Percentiles rank a stretch among this genome's conserved stretches.
Conservation (phyloP, 2,888 invertebrate genomes). For the Trachelus troglodyta region DNA sequence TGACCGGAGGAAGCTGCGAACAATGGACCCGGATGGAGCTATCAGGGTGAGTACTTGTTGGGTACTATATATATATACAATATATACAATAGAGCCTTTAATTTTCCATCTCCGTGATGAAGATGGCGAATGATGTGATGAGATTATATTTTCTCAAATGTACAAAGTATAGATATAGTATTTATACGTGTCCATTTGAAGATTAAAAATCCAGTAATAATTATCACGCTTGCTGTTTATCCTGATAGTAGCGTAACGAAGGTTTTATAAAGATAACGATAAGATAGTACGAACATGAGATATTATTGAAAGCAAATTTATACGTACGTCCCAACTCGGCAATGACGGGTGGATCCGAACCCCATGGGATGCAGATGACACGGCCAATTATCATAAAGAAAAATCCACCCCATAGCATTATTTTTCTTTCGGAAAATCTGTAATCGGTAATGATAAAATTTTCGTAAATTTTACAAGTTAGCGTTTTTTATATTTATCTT, state of each 20-base stretch:
- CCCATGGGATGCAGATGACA: constrained; percentile 82
- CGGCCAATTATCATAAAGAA: constrained; percentile 82
- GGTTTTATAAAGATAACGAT: neutral
- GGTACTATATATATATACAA: no score
- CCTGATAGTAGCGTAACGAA: neutral
- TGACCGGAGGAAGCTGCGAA: no score
- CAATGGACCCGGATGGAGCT: no score
- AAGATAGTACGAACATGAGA: neutral
- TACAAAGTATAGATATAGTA: neutral
- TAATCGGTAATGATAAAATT: constrained; percentile 19
- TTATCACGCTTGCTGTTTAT: neutral
- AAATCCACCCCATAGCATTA: constrained; percentile 88
- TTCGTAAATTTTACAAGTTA: constrained; percentile 16
- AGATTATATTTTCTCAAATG: no score
- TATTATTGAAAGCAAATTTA: neutral
- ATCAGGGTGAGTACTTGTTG: no score
- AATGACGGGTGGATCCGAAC: constrained; percentile 75
- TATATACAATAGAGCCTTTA: no score
- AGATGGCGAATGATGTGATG: no score
- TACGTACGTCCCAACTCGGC: constrained; percentile 64
- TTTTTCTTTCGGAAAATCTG: constrained; percentile 78
- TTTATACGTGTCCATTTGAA: neutral
- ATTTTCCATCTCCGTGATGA: no score
- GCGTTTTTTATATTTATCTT: neutral
- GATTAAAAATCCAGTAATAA: neutral